Conservation (phyloP, 2,888 invertebrate genomes). For the Lasius fuliginosus region DNA sequence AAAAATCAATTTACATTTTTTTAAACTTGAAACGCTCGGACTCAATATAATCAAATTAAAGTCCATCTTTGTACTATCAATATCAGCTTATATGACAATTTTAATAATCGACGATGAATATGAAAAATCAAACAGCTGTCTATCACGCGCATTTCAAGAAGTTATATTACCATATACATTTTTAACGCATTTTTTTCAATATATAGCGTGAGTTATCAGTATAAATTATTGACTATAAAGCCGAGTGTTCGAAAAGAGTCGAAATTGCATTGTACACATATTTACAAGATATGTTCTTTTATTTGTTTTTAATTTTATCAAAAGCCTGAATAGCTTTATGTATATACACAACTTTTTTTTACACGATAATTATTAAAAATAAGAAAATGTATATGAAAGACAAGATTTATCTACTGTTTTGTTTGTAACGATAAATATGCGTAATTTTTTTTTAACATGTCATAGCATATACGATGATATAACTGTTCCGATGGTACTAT, state of each 20-base stretch:
- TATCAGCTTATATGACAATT: background rate
- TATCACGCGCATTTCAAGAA: background rate
- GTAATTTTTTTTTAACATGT: background rate
- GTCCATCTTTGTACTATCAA: constrained; percentile 5
- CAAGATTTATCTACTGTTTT: background rate
- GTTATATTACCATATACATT: constrained; percentile 4
- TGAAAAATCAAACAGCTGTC: background rate
- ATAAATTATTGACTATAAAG: constrained; percentile 17
- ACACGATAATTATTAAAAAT: background rate
- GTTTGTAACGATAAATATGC: background rate
- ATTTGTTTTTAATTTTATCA: background rate
- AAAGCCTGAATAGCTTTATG: background rate
- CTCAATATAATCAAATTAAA: background rate
- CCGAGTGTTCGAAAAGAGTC: background rate
- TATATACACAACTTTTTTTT: background rate
- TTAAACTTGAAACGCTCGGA: background rate
- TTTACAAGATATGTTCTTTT: background rate
- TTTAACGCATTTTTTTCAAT: background rate
- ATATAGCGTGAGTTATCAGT: background rate
- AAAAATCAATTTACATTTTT: background rate
- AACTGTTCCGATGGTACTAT: background rate
- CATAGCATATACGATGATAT: background rate
- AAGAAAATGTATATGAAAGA: background rate
- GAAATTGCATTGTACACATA: background rate
- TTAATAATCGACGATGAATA: constrained; percentile 15